Evolutionary conservation across 1,140 invertebrate genomes (phyloP).

Genomic region (Aphaenogaster ashmeadi): DNA sequence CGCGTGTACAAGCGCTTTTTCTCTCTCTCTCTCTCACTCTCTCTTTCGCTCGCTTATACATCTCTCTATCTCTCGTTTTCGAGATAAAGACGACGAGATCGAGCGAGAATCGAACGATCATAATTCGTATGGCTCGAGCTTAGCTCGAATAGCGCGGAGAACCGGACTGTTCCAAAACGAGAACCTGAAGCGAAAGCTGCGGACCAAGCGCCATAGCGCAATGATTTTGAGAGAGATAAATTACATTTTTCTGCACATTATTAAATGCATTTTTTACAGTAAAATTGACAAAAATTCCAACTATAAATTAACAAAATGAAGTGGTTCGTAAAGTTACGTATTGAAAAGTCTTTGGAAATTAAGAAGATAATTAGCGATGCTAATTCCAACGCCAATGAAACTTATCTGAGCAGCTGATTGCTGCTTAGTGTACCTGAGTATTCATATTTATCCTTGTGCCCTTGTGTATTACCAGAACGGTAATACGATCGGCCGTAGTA

Average conservation of each 20-base stretch:
- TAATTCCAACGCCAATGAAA: background rate
- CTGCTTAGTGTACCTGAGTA: background rate
- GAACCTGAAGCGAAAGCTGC: constrained; percentile 5
- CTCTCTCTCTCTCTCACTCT: constrained; percentile 19
- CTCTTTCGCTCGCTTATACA: background rate
- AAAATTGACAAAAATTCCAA: background rate
- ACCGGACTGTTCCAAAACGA: background rate
- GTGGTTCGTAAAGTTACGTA: background rate
- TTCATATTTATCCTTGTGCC: constrained; percentile 25
- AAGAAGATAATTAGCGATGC: background rate
- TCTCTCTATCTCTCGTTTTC: constrained; percentile 26
- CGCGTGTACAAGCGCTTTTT: constrained; percentile 32
- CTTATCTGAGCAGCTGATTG: constrained; percentile 26
- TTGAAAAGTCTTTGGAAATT: background rate
- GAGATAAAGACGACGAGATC: constrained; percentile 6
- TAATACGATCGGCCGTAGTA: constrained; percentile 63
- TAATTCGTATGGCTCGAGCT: constrained; percentile 17
- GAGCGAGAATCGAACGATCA: constrained; percentile 41
- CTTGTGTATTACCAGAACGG: constrained; percentile 46
- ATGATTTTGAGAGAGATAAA: background rate
- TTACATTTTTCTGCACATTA: background rate
- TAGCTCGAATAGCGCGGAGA: background rate
- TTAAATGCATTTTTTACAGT: background rate
- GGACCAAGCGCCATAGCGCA: background rate
- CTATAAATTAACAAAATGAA: background rate